A percentile compares a stretch with the other conserved stretches of the same genome.
phyloP scores from a whole-genome alignment of 2,113 vertebrate species.

The Hippolais icterina region DNA sequence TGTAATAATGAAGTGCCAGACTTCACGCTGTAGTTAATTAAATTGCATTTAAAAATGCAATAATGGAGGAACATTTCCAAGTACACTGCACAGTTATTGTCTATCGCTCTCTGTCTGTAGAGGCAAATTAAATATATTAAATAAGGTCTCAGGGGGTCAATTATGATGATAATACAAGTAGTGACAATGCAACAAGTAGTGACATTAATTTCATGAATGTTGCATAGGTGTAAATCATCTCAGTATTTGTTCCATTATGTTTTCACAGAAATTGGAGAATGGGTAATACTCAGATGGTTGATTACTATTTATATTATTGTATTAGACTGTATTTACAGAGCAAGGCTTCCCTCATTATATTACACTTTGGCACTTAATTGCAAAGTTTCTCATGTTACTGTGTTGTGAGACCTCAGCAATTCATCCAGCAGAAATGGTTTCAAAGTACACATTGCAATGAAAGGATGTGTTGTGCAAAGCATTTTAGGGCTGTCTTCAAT shows the following conservation, averaged over 20 bases:
- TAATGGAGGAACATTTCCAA: neutral
- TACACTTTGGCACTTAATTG: neutral
- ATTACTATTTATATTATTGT: neutral
- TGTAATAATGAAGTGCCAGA: neutral
- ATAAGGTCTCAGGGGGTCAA: neutral
- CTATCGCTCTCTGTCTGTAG: neutral
- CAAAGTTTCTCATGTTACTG: neutral
- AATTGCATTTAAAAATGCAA: neutral
- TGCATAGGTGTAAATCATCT: neutral
- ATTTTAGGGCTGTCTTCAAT: neutral
- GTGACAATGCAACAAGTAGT: neutral
- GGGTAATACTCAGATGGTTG: neutral
- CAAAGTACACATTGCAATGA: neutral
- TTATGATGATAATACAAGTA: neutral
- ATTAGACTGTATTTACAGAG: neutral
- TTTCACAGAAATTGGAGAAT: neutral
- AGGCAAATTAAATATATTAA: neutral
- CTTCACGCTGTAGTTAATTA: conserved; percentile 2
- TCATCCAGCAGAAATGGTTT: neutral
- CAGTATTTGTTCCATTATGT: neutral
- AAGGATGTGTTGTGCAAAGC: neutral
- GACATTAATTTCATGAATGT: neutral
- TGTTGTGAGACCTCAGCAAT: neutral
- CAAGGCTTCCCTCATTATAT: neutral
- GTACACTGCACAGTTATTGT: neutral